Base-by-base conservation (phyloP, 2,888 invertebrate genomes). In the Bimastos eiseni region DNA sequence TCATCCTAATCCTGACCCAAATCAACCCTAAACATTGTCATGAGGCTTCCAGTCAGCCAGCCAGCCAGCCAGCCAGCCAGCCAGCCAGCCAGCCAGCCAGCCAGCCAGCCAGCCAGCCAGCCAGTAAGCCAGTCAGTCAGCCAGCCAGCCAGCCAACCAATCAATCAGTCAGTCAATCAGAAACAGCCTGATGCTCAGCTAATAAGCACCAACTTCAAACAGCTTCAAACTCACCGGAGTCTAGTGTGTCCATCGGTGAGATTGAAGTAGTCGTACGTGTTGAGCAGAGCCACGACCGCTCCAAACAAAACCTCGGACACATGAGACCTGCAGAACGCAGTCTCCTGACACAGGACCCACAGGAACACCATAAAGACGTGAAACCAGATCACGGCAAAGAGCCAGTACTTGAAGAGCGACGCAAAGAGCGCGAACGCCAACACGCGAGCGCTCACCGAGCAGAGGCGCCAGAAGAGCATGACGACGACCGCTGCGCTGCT, bases 401-500 rank as follows among this genome's bases (percentile, higher is more conserved):
- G 92, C 97, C 96, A 96, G 96, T 96, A 89, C 96, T 94, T 0
- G 97, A 96, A 97, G 34, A 97, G 96, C 91, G 97, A 97, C 0
- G 97, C 97, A 91, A 97, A 96, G 17, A 97, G 96, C 41, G 97
- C 97, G 93, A 98, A 96, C 13, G 97, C 97, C 90, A 97, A 95
- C 90, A 98, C 97, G 92, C 98, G 96, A 92, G 98, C 97, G 91
- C 97, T 97, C 97, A 96, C 90, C 96, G 96, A 96, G 92, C 97
- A 96, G 93, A 98, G 97, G 94, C 98, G 97, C 98, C 98, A 98
- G 91, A 97, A 94, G 90, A 97, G 97, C 94, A 98, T 97, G 92
- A 97, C 95, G 17, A 96, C 94, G 19, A 97, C 97, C 34, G 97
- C 97, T 21, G 95, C 94, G 96, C 96, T 96, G 89, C 96, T 96